Percentiles rank a stretch among this genome's conserved stretches.
Evolutionary conservation across 64 coral and sea anemone genomes (phyloP).

Genomic region (Astreopora myriophthalma): DNA sequence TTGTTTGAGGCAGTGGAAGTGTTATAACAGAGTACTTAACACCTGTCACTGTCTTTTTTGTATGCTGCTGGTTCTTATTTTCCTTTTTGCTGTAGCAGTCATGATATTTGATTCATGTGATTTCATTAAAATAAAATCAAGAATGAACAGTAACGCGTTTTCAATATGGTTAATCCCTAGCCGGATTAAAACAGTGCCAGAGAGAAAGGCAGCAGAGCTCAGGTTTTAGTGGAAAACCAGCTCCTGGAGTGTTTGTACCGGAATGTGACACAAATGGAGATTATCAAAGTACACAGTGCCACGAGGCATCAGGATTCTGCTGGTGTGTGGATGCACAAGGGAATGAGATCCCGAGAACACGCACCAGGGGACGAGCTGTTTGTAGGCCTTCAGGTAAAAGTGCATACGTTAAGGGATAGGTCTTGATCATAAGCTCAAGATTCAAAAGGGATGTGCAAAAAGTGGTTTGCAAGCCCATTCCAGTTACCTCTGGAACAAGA

Average conservation of each 20-base stretch:
- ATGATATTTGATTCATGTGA: too few relatives aligned
- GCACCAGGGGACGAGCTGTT: conserved; percentile 63
- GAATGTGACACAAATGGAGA: conserved; percentile 70
- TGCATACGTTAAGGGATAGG: neutral
- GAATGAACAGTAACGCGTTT: neutral
- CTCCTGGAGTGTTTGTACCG: conserved; percentile 70
- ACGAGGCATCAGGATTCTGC: conserved; percentile 46
- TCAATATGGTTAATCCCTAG: neutral
- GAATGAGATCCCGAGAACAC: conserved; percentile 65
- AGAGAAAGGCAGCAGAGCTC: conserved; percentile 31
- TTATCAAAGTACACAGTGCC: conserved; percentile 69
- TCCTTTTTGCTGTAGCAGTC: too few relatives aligned
- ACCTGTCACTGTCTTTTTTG: too few relatives aligned
- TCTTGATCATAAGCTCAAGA: neutral
- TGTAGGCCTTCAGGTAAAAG: conserved; percentile 61
- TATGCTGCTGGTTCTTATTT: too few relatives aligned
- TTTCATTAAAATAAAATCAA: too few relatives aligned
- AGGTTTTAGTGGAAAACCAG: conserved; percentile 42
- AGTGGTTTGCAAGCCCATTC: too few relatives aligned
- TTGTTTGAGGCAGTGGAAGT: too few relatives aligned
- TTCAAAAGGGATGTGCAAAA: neutral
- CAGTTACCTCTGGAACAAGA: too few relatives aligned
- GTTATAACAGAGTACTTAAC: too few relatives aligned
- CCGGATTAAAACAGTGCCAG: conserved; percentile 57
- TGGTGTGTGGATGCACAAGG: conserved; percentile 87